Percentiles rank a stretch among this genome's conserved stretches.
Conservation (phyloP, 2,797 vertebrate species). For the Pangasius macronema region DNA sequence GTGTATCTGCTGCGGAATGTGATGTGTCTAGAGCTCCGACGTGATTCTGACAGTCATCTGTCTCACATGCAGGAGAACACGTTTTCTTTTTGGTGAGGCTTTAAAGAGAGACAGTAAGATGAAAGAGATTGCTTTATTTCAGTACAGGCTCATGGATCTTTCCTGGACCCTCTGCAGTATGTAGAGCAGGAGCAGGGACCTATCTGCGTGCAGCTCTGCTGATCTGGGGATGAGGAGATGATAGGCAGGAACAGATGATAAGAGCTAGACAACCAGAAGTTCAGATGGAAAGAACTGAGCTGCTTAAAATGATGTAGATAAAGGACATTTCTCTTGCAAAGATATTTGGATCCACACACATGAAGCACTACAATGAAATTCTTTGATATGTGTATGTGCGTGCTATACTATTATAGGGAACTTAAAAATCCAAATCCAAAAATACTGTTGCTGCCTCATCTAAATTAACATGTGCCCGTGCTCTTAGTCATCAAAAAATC, state of each 20-base stretch:
- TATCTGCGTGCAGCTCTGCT: constrained; percentile 16
- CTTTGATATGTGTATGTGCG: constrained; percentile 5
- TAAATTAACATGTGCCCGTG: background rate
- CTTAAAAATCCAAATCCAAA: constrained; percentile 20
- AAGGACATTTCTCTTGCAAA: too few species aligned
- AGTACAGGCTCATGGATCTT: constrained; percentile 14
- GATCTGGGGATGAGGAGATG: constrained; percentile 8
- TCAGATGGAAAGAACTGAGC: background rate
- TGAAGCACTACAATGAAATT: constrained; percentile 14
- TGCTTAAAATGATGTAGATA: background rate
- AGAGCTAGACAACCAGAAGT: background rate
- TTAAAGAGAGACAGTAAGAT: background rate
- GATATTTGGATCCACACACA: background rate
- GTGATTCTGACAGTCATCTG: background rate
- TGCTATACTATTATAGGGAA: background rate
- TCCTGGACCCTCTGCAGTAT: constrained; percentile 36
- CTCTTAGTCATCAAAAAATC: background rate
- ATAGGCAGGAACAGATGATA: background rate
- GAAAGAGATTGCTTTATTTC: background rate
- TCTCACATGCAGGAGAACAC: background rate
- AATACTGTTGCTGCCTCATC: background rate
- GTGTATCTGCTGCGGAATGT: constrained; percentile 34
- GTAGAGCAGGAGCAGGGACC: constrained; percentile 22
- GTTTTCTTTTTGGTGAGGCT: background rate
- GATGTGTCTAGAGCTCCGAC: constrained; percentile 21